Evolutionary conservation across 2,113 vertebrate genomes (phyloP).

Genomic region (Salminus brasiliensis): DNA sequence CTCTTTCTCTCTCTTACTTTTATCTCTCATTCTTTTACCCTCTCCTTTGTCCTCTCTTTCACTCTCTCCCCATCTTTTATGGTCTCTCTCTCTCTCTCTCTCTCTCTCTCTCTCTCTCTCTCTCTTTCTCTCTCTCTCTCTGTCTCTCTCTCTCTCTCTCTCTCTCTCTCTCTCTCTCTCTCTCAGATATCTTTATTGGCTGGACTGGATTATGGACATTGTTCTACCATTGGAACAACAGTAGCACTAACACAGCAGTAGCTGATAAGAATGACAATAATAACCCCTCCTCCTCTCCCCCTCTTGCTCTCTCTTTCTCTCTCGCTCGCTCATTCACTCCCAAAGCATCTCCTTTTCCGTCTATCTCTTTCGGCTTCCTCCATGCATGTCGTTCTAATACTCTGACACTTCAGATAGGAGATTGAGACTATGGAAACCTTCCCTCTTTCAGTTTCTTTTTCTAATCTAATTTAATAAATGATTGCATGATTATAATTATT

Average conservation of each 20-base stretch:
- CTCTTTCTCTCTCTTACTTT: not conserved
- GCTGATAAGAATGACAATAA: too few species aligned
- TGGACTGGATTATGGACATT: too few species aligned
- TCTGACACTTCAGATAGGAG: not conserved
- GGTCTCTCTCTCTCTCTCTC: too few species aligned
- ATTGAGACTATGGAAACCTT: not conserved
- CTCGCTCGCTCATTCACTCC: not conserved
- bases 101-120: not conserved
- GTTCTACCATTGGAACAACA: too few species aligned
- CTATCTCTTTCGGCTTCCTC: too few species aligned
- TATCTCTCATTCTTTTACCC: not conserved
- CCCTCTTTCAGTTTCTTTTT: not conserved
- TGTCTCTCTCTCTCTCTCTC: too few species aligned
- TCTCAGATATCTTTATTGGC: too few species aligned
- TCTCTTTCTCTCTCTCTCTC: too few species aligned
- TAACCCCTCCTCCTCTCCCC: not conserved
- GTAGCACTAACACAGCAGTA: too few species aligned
- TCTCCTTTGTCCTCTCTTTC: too few species aligned
- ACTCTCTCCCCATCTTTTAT: not conserved
- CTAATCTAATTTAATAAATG: not conserved
- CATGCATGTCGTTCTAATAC: not conserved
- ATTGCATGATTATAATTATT: constrained; percentile 5
- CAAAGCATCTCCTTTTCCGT: too few species aligned
- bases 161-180: too few species aligned
- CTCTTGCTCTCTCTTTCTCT: not conserved